Evolutionary conservation across 2,888 invertebrate genomes (phyloP).

Genomic region (Papilio protenor): DNA sequence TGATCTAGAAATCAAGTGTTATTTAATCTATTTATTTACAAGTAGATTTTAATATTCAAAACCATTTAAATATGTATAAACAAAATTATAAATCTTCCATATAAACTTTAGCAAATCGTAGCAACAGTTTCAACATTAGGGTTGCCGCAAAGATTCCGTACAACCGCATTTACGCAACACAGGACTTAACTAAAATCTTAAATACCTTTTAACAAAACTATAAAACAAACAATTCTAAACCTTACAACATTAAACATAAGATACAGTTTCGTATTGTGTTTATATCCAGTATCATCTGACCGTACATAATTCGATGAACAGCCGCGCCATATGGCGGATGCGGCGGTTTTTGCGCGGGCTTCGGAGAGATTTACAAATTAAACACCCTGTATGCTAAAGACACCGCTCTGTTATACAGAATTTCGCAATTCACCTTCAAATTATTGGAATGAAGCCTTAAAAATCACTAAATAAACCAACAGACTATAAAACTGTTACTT

Average conservation of each 20-base stretch:
- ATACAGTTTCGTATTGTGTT: constrained; percentile 41
- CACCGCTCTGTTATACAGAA: constrained; percentile 32
- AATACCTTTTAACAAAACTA: not conserved
- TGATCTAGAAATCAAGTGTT: not conserved
- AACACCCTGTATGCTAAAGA: constrained; percentile 31
- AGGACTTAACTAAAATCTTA: constrained; percentile 29
- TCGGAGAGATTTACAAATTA: constrained; percentile 47
- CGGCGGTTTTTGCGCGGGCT: constrained; percentile 64
- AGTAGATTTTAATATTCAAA: not conserved
- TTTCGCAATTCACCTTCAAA: constrained; percentile 41
- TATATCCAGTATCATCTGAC: constrained; percentile 51
- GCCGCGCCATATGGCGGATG: constrained; percentile 65
- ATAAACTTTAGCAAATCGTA: not conserved
- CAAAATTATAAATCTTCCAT: constrained; percentile 8
- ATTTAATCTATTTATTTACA: not conserved
- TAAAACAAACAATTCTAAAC: constrained; percentile 44
- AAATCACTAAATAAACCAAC: not conserved
- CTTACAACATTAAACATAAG: constrained; percentile 43
- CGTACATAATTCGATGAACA: constrained; percentile 60
- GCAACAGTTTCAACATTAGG: constrained; percentile 22
- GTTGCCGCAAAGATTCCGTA: constrained; percentile 28
- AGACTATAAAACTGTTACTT: not conserved
- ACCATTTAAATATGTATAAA: not conserved
- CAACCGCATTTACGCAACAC: constrained; percentile 34
- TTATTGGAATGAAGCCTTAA: constrained; percentile 29